phyloP scores from a whole-genome alignment of 2,888 invertebrate genomes.

The Athetis lepigone region DNA sequence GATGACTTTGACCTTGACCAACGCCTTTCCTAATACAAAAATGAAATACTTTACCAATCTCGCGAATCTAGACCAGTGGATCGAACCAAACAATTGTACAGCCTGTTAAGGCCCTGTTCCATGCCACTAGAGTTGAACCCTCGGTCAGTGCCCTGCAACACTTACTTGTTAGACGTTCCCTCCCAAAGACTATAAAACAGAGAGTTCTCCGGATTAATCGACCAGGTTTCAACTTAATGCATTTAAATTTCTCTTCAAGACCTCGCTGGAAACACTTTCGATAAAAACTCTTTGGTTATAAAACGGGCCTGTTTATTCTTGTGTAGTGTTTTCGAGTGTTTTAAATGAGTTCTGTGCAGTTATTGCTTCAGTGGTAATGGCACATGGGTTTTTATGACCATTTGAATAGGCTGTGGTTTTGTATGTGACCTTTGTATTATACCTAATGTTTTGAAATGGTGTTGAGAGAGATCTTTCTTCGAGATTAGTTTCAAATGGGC shows the following conservation, averaged over 20 bases:
- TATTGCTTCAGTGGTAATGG: slow-evolving; percentile 46
- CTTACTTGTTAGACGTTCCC: not conserved
- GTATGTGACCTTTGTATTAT: slow-evolving; percentile 32
- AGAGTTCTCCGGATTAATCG: slow-evolving; percentile 53
- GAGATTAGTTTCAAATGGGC: slow-evolving; percentile 22
- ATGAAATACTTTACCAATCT: too few relatives aligned
- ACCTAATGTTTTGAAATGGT: slow-evolving; percentile 26
- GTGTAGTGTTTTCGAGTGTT: slow-evolving; percentile 56
- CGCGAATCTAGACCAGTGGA: too few relatives aligned
- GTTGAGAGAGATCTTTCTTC: slow-evolving; percentile 27
- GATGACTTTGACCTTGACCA: too few relatives aligned
- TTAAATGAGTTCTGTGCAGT: slow-evolving; percentile 48
- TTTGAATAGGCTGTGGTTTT: slow-evolving; percentile 43
- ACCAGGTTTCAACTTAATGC: slow-evolving; percentile 60
- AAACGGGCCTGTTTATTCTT: slow-evolving; percentile 47
- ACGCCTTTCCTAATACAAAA: too few relatives aligned
- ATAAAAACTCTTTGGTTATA: slow-evolving; percentile 51
- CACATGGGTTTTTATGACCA: slow-evolving; percentile 50
- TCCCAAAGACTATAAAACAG: slow-evolving; percentile 46
- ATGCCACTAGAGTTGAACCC: not conserved
- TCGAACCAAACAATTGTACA: too few relatives aligned
- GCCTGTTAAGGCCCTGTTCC: too few relatives aligned
- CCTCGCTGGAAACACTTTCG: slow-evolving; percentile 36
- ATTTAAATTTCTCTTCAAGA: slow-evolving; percentile 61
- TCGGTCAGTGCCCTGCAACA: slow-evolving; percentile 22